These are phyloP conservation scores for Rhabdophis nuchalis DNA, from an alignment of 2,797 vertebrate species.

Conservation along the genomic window DNA sequence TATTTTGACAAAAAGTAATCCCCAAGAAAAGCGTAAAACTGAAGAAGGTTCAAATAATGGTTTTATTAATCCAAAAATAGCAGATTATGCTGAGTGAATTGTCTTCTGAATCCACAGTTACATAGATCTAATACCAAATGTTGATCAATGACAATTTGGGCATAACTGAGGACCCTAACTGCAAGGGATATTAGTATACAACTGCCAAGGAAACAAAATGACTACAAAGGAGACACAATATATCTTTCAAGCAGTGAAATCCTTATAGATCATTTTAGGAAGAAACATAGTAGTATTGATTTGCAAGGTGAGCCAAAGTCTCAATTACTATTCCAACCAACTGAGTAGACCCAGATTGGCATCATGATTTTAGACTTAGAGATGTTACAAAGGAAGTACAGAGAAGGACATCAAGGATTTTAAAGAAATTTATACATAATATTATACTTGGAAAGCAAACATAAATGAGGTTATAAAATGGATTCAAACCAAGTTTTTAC, in stretches of 20 bases:
- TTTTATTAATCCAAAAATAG: neutral
- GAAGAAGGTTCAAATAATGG: neutral
- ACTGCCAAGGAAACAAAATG: neutral
- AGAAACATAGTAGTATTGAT: neutral
- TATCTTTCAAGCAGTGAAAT: neutral
- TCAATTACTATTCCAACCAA: neutral
- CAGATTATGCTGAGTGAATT: neutral
- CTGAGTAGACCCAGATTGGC: neutral
- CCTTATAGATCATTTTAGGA: neutral
- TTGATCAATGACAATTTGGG: neutral
- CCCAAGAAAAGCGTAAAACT: neutral
- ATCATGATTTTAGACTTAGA: neutral
- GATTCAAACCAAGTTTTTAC: neutral
- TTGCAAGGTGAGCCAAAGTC: neutral
- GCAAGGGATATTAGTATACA: neutral
- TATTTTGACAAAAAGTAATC: neutral
- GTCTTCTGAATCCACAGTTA: neutral
- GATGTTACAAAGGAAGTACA: neutral
- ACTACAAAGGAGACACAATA: neutral
- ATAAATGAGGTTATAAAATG: neutral
- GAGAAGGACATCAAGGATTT: neutral
- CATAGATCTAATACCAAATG: neutral
- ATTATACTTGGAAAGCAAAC: neutral
- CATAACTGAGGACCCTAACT: neutral
- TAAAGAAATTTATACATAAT: neutral